phyloP scores from a whole-genome alignment of 53 echinoderm and acorn worm species.

The Temnopleurus reevesii region DNA sequence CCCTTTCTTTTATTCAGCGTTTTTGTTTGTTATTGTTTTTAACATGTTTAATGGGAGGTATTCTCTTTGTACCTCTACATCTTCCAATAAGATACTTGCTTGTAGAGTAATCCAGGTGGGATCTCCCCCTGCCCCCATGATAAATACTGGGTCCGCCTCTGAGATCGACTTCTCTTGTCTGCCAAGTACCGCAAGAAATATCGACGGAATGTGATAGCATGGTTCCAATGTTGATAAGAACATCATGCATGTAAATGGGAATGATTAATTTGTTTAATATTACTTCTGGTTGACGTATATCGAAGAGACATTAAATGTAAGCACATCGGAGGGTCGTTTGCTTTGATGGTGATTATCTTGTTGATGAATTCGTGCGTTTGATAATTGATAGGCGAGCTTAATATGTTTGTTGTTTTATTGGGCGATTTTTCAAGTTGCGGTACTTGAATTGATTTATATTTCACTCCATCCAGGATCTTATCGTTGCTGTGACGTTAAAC shows the following conservation, averaged over 20 bases:
- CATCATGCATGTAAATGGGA: background rate
- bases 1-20: no score
- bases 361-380: background rate
- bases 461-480: background rate
- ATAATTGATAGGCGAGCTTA: background rate
- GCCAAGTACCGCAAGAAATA: background rate
- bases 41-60: no score
- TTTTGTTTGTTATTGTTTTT: no score
- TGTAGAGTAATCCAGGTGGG: no score
- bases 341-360: background rate
- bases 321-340: background rate
- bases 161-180: background rate
- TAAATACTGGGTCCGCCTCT: no score
- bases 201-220: background rate
- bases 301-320: background rate
- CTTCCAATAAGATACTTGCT: no score
- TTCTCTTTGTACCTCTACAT: no score
- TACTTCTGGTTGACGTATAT: background rate
- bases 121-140: no score
- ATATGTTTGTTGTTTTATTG: background rate
- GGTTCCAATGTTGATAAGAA: background rate
- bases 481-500: background rate
- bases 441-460: background rate
- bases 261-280: conserved; percentile 1
- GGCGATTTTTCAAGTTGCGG: background rate